Evolutionary conservation across 2,797 vertebrate genomes (phyloP).

Genomic region (Merluccius polli): DNA sequence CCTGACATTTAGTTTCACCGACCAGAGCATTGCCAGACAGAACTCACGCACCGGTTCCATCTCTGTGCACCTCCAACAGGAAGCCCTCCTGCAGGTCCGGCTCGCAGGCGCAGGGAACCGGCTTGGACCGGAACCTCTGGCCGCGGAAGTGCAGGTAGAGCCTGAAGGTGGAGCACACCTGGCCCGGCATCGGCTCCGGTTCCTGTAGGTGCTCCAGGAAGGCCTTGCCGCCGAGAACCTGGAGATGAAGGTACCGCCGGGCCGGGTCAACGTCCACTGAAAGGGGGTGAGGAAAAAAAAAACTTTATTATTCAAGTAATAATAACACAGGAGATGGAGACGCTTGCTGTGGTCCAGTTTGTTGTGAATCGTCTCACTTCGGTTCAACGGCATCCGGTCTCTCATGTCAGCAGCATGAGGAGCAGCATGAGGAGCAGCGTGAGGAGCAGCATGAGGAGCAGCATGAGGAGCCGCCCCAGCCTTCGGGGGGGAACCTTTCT

Average conservation of each 20-base stretch:
- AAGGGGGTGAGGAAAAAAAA: background rate
- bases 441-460: no score
- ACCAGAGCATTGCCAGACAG: no score
- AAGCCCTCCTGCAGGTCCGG: constrained; percentile 93
- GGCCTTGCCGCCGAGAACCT: constrained; percentile 93
- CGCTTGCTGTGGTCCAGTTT: background rate
- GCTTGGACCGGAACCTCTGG: constrained; percentile 93
- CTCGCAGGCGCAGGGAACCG: constrained; percentile 92
- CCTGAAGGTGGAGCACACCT: constrained; percentile 87
- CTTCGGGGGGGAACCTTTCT: constrained; percentile 69
- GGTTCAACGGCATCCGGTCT: constrained; percentile 71
- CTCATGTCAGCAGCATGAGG: constrained; percentile 75
- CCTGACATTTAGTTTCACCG: no score
- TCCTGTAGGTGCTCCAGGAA: constrained; percentile 97
- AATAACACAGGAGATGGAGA: background rate
- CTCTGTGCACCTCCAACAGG: constrained; percentile 88
- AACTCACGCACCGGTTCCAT: constrained; percentile 72
- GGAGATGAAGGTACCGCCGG: constrained; percentile 90
- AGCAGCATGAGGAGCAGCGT: no score
- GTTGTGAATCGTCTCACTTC: constrained; percentile 41
- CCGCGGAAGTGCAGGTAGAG: constrained; percentile 92
- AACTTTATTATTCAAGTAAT: background rate
- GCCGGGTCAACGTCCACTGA: constrained; percentile 87
- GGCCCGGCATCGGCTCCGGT: constrained; percentile 88
- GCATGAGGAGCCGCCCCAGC: constrained; percentile 71